phyloP scores from a whole-genome alignment of 2,888 invertebrate species.

The Prosopocoilus inquinatus region DNA sequence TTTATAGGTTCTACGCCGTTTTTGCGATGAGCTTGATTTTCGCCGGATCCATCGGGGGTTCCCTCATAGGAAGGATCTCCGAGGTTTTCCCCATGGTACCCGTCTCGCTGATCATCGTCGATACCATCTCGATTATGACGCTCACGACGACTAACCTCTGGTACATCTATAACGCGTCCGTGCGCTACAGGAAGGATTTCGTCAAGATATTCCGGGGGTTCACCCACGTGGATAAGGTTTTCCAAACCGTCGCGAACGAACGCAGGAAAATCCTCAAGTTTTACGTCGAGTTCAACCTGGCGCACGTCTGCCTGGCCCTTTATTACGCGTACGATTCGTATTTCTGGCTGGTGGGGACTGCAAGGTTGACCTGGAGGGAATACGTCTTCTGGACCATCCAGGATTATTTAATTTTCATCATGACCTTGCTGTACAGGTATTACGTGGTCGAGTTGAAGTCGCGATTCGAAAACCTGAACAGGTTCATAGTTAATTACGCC shows the following conservation, averaged over 20 bases:
- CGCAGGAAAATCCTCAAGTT: neutral
- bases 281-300: slow-evolving; percentile 5
- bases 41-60: neutral
- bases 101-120: slow-evolving; percentile 2
- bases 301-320: neutral
- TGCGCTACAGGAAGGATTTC: neutral
- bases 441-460: slow-evolving; percentile 1
- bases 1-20: slow-evolving; percentile 3
- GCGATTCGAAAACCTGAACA: slow-evolving; percentile 4
- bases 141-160: neutral
- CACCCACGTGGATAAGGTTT: too few species aligned
- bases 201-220: too few species aligned
- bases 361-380: neutral
- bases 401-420: slow-evolving; percentile 2
- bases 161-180: slow-evolving; percentile 2
- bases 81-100: slow-evolving; percentile 2
- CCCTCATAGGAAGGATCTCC: slow-evolving; percentile 1
- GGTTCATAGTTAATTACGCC: neutral
- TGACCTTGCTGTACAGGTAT: neutral
- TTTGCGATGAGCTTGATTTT: neutral
- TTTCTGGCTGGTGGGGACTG: neutral
- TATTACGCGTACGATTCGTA: slow-evolving; percentile 3
- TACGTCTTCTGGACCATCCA: slow-evolving; percentile 5
- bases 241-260: neutral
- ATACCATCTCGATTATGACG: neutral